A percentile compares a stretch with the other conserved stretches of the same genome.
These are phyloP conservation scores for Macrotis lagotis DNA, from an alignment of 2,113 vertebrate species.

Conservation along the genomic window DNA sequence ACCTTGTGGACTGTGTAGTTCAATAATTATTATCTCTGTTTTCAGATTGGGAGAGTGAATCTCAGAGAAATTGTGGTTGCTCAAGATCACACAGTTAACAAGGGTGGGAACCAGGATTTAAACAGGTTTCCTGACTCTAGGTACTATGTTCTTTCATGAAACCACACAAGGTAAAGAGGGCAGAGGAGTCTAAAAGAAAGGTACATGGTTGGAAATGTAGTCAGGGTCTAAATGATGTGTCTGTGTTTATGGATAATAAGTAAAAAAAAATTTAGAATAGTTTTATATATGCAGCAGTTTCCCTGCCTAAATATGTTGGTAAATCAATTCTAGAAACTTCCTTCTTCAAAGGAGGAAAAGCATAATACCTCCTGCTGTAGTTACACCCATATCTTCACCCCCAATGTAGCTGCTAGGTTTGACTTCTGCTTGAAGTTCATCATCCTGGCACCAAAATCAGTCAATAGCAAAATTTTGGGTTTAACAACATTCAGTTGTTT, in stretches of 20 bases:
- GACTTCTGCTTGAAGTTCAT: not conserved
- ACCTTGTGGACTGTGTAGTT: not conserved
- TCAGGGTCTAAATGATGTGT: not conserved
- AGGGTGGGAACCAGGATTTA: not conserved
- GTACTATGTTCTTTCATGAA: not conserved
- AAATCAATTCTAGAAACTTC: not conserved
- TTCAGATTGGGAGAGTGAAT: not conserved
- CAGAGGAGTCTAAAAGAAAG: not conserved
- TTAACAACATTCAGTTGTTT: not conserved
- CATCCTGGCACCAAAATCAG: not conserved
- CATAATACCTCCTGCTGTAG: not conserved
- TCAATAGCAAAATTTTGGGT: not conserved
- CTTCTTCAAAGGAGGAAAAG: not conserved
- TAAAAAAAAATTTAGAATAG: not conserved
- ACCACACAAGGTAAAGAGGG: not conserved
- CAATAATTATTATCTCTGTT: not conserved
- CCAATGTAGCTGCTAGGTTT: not conserved
- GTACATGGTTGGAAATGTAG: not conserved
- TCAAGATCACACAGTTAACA: not conserved
- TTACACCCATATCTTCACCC: not conserved
- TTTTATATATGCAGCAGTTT: not conserved
- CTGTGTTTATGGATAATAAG: not conserved
- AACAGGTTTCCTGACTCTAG: not conserved
- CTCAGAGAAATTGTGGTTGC: not conserved
- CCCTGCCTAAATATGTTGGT: not conserved